Base-by-base conservation (phyloP, 2,113 vertebrate genomes). In the Jaculus jaculus region DNA sequence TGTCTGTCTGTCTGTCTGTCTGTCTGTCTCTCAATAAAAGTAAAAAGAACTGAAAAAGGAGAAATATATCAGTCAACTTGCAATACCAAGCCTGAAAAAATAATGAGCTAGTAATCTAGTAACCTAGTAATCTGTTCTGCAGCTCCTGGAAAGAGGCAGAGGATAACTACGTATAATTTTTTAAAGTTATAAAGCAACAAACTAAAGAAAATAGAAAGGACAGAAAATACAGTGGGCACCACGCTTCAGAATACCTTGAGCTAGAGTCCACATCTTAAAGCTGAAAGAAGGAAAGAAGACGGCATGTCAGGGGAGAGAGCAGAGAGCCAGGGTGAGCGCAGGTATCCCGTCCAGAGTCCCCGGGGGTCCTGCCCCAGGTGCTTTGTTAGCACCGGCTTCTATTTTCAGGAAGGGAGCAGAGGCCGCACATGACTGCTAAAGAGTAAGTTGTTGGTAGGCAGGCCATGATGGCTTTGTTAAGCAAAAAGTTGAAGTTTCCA, bases 171-270 rank as follows among this genome's bases (percentile, higher is more conserved):
- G 34, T 54, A 2, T 92, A 80, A 81, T 47, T 47, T 47, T 42
- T 24, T 74, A 93, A 95, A 73, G 16, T 54, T 81, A 11, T 84
- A 26, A 39, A 82, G 83, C 58, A 90, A 75, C 66, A 95, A 65
- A 88, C 28, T 87, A 7, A 92, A 90, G 90, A 90, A 80, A 82
- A 23, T 23, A 87, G 72, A 63, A 95, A 89, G 75, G 82, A 89
- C 20, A 51, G 32, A 34, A 81, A 60, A 80, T 42, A 93, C 0
- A 81, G 0, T 87, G 51, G 37, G 32, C 68, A 37, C 37, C 15
- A 61, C 54, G 47, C 69, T 54, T 87, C 58, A 92, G 51, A 71
- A 84, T 81, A 21, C 20, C 69, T 65, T 71, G 65, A 87, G 85
- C 12, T 39, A 63, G 60, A 86, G 51, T 28, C 5, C n/a, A 12